phyloP scores from a whole-genome alignment of 1,140 invertebrate genomes.

The Metaphire vulgaris region DNA sequence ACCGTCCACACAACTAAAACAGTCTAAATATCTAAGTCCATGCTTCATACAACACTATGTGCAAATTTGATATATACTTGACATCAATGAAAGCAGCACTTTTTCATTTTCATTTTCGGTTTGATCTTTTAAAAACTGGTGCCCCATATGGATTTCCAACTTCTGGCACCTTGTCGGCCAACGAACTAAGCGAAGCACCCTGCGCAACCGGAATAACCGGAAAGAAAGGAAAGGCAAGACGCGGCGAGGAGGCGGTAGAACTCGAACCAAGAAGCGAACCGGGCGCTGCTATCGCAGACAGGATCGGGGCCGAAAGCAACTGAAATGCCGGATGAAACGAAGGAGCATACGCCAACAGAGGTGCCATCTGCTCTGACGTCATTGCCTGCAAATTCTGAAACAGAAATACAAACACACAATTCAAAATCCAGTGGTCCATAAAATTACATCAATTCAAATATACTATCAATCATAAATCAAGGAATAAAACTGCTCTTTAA shows the following conservation, averaged over 20 bases:
- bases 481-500: too few species aligned
- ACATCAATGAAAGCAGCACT: too few species aligned
- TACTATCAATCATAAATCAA: too few species aligned
- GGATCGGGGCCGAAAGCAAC: background rate
- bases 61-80: too few species aligned
- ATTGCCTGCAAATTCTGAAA: background rate
- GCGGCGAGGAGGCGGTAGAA: background rate
- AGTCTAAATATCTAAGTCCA: too few species aligned
- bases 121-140: background rate
- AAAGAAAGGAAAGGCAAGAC: background rate
- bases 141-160: background rate
- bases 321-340: background rate
- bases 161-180: too few species aligned
- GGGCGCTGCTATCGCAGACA: background rate
- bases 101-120: background rate
- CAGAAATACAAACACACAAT: too few species aligned
- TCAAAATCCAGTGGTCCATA: too few species aligned
- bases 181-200: background rate
- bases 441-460: too few species aligned
- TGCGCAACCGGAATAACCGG: background rate
- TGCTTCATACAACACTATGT: too few species aligned
- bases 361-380: background rate
- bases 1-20: too few species aligned
- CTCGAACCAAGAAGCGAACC: background rate
- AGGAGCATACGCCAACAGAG: background rate